Evolutionary conservation across 2,113 vertebrate genomes (phyloP).

Genomic region (Zootoca vivipara): DNA sequence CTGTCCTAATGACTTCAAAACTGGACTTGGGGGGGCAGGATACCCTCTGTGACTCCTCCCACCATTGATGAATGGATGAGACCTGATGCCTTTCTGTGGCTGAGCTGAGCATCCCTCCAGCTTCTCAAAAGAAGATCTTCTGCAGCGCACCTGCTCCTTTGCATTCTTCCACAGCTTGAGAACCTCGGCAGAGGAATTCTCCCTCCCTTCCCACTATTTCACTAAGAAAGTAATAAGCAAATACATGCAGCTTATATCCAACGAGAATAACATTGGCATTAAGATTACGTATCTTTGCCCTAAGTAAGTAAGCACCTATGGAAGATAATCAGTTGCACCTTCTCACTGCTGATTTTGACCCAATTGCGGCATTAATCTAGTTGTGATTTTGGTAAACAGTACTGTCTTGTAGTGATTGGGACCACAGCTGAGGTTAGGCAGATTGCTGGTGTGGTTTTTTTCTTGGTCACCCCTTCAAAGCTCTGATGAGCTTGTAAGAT

Average conservation of each 20-base stretch:
- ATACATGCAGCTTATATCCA: not conserved
- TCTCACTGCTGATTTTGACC: slow-evolving; percentile 24
- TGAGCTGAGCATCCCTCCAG: not conserved
- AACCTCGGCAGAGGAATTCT: too few species aligned
- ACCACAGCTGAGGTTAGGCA: not conserved
- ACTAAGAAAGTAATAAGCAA: slow-evolving; percentile 2
- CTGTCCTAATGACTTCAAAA: not conserved
- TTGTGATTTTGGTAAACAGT: slow-evolving; percentile 23
- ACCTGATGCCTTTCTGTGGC: not conserved
- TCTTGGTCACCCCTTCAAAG: not conserved
- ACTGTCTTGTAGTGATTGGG: not conserved
- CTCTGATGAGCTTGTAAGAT: not conserved
- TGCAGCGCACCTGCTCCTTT: not conserved
- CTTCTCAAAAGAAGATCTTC: not conserved
- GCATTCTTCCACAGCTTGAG: not conserved
- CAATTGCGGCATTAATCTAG: slow-evolving; percentile 24
- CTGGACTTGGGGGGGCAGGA: too few species aligned
- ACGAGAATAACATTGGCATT: not conserved
- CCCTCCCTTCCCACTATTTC: not conserved
- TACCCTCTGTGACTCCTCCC: not conserved
- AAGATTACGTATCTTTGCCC: not conserved
- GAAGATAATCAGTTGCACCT: not conserved
- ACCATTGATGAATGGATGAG: not conserved
- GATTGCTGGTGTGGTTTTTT: not conserved
- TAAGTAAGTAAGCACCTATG: not conserved